Evolutionary conservation across 2,888 invertebrate species (phyloP), one percentile per base, ranked within the genome.

Genomic region (Schizaphis graminum): DNA sequence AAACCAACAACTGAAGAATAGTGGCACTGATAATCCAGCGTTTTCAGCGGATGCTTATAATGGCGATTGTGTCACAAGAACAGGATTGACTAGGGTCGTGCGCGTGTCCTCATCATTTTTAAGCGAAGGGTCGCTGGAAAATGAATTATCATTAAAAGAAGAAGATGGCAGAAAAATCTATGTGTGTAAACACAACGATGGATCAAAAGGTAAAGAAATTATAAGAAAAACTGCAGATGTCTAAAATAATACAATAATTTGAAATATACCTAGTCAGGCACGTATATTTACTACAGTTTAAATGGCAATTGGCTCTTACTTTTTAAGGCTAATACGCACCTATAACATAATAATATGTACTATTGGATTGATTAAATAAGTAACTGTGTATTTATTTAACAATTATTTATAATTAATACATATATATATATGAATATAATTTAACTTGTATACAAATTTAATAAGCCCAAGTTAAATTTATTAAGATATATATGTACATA

Each of bases 381-480:
- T 41, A 2, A 35, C 21, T 77, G 21, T 77, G 21, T 77, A 77
- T 35, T 35, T 77, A 35, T 41, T 41, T 35, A 77, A 77, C 16
- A 77, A 35, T 41, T 21, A 35, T 35, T 8, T 7, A 35, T 77
- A 77, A 21, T 35, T 77, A 21, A 35, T 77, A 77, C 16, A 77
- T 77, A n/a, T 35, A 67, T 67, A 67, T 67, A 67, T 35, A 77
- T 35, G 21, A 3, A 77, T 26, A 53, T 49, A 84, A 91, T 91
- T 91, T 91, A 91, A 91, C 91, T 91, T 91, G 91, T 91, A 91
- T 91, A 35, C 49, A 91, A 53, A 77, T 84, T 35, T 26, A 91
- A 91, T 91, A 91, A 84, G 91, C 91, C 91, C 91, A 84, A 91
- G 91, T 91, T 91, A 91, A 91, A 91, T 91, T 84, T 91, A 91